phyloP scores from a whole-genome alignment of 2,797 vertebrate species.

The Darevskia mixta region DNA sequence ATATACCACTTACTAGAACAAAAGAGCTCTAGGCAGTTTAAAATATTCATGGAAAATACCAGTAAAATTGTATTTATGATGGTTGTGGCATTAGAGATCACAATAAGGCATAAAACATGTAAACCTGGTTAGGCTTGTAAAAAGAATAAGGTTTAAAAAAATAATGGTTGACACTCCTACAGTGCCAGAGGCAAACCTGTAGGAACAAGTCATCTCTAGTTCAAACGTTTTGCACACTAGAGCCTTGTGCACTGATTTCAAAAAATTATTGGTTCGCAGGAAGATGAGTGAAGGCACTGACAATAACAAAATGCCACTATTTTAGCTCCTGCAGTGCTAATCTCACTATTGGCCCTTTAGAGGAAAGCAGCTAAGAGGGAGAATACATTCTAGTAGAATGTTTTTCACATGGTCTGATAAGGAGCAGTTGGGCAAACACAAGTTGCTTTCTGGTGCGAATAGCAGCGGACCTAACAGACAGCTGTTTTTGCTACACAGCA shows the following conservation, averaged over 20 bases:
- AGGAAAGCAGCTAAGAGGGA: not conserved
- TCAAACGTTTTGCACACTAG: not conserved
- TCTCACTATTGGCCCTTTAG: not conserved
- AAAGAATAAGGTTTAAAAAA: no score
- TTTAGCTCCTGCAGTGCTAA: not conserved
- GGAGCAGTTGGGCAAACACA: slow-evolving; percentile 26
- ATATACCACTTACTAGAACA: no score
- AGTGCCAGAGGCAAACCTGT: slow-evolving; percentile 26
- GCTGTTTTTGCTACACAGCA: not conserved
- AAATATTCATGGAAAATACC: no score
- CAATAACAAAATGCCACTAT: not conserved
- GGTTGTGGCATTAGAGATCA: no score
- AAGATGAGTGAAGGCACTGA: slow-evolving; percentile 32
- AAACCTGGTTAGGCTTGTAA: not conserved
- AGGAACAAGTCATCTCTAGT: slow-evolving; percentile 15
- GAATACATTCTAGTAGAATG: not conserved
- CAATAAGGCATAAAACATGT: slow-evolving; percentile 41
- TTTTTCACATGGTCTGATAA: slow-evolving; percentile 18
- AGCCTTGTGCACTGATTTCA: slow-evolving; percentile 10
- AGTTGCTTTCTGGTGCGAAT: slow-evolving; percentile 39
- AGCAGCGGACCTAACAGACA: slow-evolving; percentile 36
- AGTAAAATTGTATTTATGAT: no score
- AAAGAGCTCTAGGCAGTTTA: no score
- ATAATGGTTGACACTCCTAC: not conserved
- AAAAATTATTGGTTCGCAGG: not conserved